A percentile compares a stretch with the other conserved stretches of the same genome.
Evolutionary conservation across 2,888 invertebrate genomes (phyloP).

Genomic region (Cremastinae sp.): DNA sequence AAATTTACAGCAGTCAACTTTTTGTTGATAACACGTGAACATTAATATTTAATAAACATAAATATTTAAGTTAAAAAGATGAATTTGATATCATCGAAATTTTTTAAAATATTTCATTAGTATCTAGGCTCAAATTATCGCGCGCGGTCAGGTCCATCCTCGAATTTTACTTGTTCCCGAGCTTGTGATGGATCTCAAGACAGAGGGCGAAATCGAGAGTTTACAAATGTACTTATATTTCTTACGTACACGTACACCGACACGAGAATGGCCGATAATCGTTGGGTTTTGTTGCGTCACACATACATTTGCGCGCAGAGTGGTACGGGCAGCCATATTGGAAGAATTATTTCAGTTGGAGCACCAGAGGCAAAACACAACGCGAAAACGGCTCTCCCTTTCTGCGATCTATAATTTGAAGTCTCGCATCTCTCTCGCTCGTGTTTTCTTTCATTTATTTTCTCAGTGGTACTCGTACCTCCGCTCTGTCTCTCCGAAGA

Average conservation of each 20-base stretch:
- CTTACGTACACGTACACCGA: conserved; percentile 52
- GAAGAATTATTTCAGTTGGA: conserved; percentile 33
- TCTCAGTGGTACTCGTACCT: neutral
- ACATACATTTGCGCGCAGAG: neutral
- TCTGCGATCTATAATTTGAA: conserved; percentile 50
- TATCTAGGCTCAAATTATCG: too few relatives aligned
- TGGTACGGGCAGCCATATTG: conserved; percentile 6
- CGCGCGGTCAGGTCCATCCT: too few relatives aligned
- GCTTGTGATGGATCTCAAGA: too few relatives aligned
- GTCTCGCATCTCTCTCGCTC: conserved; percentile 4
- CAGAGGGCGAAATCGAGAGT: too few relatives aligned
- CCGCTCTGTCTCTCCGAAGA: conserved; percentile 15
- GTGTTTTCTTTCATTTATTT: neutral
- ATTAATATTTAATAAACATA: too few relatives aligned
- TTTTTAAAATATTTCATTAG: too few relatives aligned
- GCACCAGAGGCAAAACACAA: conserved; percentile 35
- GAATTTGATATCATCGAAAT: too few relatives aligned
- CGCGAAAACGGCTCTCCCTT: conserved; percentile 30
- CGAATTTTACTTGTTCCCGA: too few relatives aligned
- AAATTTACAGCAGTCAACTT: too few relatives aligned
- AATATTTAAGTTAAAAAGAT: too few relatives aligned
- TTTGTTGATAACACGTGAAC: too few relatives aligned
- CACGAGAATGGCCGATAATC: conserved; percentile 57
- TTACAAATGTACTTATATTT: too few relatives aligned
- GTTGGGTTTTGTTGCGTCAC: conserved; percentile 50